Base-by-base conservation (phyloP, 2,113 vertebrate species). In the Cyprinodon brontotheroides region DNA sequence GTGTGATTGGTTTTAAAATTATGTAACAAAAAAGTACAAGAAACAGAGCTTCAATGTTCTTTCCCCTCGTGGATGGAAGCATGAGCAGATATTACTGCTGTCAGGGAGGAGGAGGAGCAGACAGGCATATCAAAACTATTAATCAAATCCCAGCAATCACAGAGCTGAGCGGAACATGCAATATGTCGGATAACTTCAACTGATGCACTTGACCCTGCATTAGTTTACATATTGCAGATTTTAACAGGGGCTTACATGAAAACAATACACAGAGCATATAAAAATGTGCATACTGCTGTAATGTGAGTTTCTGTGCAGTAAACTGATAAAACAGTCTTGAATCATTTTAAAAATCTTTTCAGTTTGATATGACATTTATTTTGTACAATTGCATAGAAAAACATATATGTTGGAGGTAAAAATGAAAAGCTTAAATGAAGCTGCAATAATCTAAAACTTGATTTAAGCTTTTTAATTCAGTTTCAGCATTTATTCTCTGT, bases 61-160 rank as follows among this genome's bases (percentile, higher is more conserved):
- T 68, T 2, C 47, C 53, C 9, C 29, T 17, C 9, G 47, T 29
- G 17, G 41, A 47, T 47, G 13, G 29, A 20, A 37, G 37, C 14
- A 68, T 68, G 45, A 68, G 29, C 15, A 57, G 8, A 57, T n/a
- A 57, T 57, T 50, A 48, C 53, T n/a, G 29, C 29, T 47, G 70
- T 37, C 60, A 62, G 40, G 45, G 11, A 71, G 12, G 14, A 45
- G 57, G 15, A 57, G 15, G 50, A 57, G 22, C 29, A 60, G 40
- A 59, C 5, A 60, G n/a, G 59, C 12, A 2, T 61, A n/a, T 57
- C 40, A 13, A 39, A 17, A 36, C 50, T 20, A n/a, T 57, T 57
- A 57, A 9, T 57, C 20, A 20, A n/a, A n/a, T n/a, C 50, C n/a
- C 50, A 57, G 20, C 50, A 57, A 57, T 57, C 50, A 57, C 50